Conservation (phyloP, 2,888 invertebrate species). For the Lottia scabra region DNA sequence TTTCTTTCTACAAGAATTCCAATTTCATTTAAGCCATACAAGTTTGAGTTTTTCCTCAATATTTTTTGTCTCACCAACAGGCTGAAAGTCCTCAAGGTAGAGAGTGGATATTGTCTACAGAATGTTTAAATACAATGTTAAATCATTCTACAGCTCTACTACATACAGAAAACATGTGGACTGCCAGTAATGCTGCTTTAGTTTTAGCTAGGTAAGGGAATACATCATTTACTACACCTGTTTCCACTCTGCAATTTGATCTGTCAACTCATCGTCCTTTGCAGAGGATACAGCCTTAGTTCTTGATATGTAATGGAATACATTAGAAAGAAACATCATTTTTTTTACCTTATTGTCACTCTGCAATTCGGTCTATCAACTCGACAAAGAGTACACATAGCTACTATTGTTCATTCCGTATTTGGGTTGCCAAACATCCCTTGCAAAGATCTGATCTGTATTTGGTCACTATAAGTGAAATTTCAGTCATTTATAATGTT, state of each 20-base stretch:
- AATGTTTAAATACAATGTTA: conserved; percentile 56
- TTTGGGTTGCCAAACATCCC: no score
- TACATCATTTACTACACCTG: no score
- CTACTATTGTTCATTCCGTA: not conserved
- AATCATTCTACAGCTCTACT: conserved; percentile 59
- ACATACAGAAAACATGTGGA: conserved; percentile 65
- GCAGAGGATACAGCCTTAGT: conserved; percentile 68
- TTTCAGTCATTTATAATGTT: no score
- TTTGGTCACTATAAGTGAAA: no score
- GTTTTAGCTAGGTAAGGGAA: conserved; percentile 63
- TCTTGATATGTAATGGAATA: conserved; percentile 58
- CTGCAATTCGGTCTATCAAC: not conserved
- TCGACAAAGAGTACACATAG: not conserved
- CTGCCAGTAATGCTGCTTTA: conserved; percentile 68
- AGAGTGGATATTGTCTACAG: conserved; percentile 63
- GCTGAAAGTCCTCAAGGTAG: conserved; percentile 66
- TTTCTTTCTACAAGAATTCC: no score
- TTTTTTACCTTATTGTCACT: no score
- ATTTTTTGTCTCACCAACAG: conserved; percentile 34
- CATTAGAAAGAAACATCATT: no score
- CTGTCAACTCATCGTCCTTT: not conserved
- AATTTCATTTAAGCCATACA: no score
- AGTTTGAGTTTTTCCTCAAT: no score
- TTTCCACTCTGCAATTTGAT: not conserved
- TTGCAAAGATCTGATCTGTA: no score